A percentile compares a stretch with the other conserved stretches of the same genome.
phyloP scores from a whole-genome alignment of 2,797 vertebrate species.

The Eulemur coronatus region DNA sequence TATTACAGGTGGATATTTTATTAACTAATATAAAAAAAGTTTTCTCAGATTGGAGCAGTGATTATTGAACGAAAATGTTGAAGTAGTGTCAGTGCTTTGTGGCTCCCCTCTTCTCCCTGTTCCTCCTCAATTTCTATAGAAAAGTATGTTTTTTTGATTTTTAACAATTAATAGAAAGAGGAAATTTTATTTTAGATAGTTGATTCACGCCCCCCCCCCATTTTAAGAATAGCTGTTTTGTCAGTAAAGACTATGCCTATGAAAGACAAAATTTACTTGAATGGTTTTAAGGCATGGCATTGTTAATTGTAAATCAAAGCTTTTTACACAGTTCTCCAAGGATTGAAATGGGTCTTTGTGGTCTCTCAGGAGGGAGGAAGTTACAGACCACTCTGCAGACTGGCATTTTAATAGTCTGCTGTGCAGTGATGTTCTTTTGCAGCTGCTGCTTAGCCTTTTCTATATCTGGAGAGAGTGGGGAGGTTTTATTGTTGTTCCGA shows the following conservation, averaged over 20 bases:
- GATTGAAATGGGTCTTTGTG: slow-evolving; percentile 83
- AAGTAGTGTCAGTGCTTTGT: background rate
- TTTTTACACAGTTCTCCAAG: slow-evolving; percentile 79
- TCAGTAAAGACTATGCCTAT: slow-evolving; percentile 69
- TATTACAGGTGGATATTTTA: background rate
- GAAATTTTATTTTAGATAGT: slow-evolving; percentile 41
- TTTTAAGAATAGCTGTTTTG: slow-evolving; percentile 46
- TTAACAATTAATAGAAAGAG: slow-evolving; percentile 34
- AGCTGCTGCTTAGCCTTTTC: slow-evolving; percentile 91
- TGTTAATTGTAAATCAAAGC: slow-evolving; percentile 85
- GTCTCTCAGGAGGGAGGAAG: slow-evolving; percentile 86
- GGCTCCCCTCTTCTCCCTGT: background rate
- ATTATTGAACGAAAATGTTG: slow-evolving; percentile 25
- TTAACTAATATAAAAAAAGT: background rate
- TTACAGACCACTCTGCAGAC: slow-evolving; percentile 86
- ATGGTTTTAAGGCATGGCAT: slow-evolving; percentile 80
- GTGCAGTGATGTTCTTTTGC: slow-evolving; percentile 88
- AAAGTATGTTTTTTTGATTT: slow-evolving; percentile 77
- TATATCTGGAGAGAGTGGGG: slow-evolving; percentile 80
- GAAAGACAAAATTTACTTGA: slow-evolving; percentile 77
- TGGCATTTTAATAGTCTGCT: slow-evolving; percentile 83
- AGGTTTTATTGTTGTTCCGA: slow-evolving; percentile 67
- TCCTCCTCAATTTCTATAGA: slow-evolving; percentile 68
- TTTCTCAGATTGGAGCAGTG: background rate
- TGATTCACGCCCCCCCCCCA: background rate